A percentile compares a stretch with the other conserved stretches of the same genome.
These are phyloP conservation scores for Drosophila melanocephala DNA, from an alignment of 2,888 invertebrate species.

Conservation along the genomic window DNA sequence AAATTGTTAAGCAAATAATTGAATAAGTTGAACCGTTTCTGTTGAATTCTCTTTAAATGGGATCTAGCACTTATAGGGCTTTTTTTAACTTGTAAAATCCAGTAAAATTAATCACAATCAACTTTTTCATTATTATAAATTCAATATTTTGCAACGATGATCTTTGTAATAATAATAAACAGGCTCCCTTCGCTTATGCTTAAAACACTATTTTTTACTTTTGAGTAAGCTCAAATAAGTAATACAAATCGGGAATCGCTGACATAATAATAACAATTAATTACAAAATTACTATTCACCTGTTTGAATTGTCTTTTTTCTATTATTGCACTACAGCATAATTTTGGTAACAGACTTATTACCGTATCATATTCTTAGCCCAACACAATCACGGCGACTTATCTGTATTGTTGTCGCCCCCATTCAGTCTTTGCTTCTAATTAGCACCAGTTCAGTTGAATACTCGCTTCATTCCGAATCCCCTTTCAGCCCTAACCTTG, in stretches of 20 bases:
- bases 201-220: not conserved
- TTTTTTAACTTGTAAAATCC: not conserved
- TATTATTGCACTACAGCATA: not conserved
- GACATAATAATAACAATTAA: not conserved
- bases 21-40: not conserved
- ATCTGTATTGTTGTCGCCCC: not conserved
- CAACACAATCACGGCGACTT: constrained; percentile 8
- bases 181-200: not conserved
- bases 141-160: not conserved
- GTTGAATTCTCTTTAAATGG: not conserved
- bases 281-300: not conserved
- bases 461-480: constrained; percentile 8
- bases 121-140: not conserved
- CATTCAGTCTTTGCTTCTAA: constrained; percentile 1
- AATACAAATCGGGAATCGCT: not conserved
- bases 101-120: not conserved
- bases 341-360: not conserved
- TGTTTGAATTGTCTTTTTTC: not conserved
- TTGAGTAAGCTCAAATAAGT: not conserved
- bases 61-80: rapidly evolving
- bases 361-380: not conserved
- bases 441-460: constrained; percentile 5
- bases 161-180: not conserved
- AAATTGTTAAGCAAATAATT: constrained; percentile 17
- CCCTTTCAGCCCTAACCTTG: constrained; percentile 44